Evolutionary conservation across 2,797 vertebrate species (phyloP).

Genomic region (Hypotaenidia philippensis): DNA sequence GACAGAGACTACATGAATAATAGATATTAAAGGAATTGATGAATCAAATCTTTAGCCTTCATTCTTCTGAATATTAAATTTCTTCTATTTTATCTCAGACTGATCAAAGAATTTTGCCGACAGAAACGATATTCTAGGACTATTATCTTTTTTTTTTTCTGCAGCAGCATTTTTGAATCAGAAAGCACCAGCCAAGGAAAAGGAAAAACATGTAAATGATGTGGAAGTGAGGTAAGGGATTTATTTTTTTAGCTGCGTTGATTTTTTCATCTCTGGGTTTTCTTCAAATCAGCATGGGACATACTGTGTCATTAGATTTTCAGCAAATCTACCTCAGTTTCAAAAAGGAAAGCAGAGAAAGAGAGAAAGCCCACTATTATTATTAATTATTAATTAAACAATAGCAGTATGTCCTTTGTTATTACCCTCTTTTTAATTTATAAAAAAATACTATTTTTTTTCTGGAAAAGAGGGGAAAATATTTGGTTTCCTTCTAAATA

Average conservation of each 20-base stretch:
- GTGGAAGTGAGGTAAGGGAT: conserved; percentile 31
- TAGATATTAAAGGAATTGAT: conserved; percentile 21
- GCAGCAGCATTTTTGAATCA: not conserved
- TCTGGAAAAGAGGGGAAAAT: not conserved
- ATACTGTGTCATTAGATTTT: not conserved
- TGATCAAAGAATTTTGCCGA: conserved; percentile 1
- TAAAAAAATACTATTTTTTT: not conserved
- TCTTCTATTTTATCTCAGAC: conserved; percentile 30
- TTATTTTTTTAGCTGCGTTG: conserved; percentile 22
- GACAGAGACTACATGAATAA: conserved; percentile 29
- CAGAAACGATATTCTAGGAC: not conserved
- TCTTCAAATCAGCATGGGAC: not conserved
- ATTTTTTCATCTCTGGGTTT: conserved; percentile 3
- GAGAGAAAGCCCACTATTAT: not conserved
- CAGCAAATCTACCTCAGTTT: not conserved
- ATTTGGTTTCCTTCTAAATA: not conserved
- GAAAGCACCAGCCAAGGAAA: conserved; percentile 14
- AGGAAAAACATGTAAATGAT: conserved; percentile 6
- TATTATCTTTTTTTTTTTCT: not conserved
- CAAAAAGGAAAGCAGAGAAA: not conserved
- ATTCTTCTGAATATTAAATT: conserved; percentile 33
- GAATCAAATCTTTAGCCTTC: not conserved
- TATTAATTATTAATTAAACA: not conserved
- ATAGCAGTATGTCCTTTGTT: not conserved
- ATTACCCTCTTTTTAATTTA: not conserved